Conservation (phyloP, 2,113 vertebrate species). For the Oryzias curvinotus region DNA sequence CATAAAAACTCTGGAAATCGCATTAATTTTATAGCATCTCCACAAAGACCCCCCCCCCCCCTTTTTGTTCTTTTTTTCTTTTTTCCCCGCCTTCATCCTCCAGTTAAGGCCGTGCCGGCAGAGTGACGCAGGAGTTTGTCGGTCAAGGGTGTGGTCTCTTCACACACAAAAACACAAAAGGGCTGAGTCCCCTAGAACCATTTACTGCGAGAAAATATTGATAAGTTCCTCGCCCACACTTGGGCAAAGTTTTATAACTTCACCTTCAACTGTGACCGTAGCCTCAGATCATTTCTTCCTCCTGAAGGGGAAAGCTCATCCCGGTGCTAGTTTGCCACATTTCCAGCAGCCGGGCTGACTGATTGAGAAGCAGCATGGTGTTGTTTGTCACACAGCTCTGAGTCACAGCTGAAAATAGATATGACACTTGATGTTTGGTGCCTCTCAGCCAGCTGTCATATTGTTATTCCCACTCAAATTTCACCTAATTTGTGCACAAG, state of each 20-base stretch:
- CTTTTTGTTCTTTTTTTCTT: conserved; percentile 44
- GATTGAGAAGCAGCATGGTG: conserved; percentile 67
- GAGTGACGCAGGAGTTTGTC: conserved; percentile 62
- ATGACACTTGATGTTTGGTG: conserved; percentile 72
- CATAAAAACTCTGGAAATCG: conserved; percentile 80
- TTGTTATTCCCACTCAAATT: conserved; percentile 75
- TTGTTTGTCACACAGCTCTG: conserved; percentile 71
- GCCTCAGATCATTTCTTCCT: conserved; percentile 49
- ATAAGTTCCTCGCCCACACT: conserved; percentile 22
- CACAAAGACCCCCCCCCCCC: conserved; percentile 39
- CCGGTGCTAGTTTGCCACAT: conserved; percentile 53
- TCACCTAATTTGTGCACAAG: conserved; percentile 75
- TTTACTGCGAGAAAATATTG: conserved; percentile 19
- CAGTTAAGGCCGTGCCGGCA: conserved; percentile 64
- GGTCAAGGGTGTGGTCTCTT: conserved; percentile 66
- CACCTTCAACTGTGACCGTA: conserved; percentile 46
- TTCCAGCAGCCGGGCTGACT: conserved; percentile 52
- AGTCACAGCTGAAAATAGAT: conserved; percentile 72
- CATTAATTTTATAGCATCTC: conserved; percentile 79
- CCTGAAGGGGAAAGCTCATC: conserved; percentile 39
- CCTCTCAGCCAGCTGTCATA: conserved; percentile 67
- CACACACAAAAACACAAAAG: conserved; percentile 56
- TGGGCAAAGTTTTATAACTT: conserved; percentile 30
- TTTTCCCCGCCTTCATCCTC: conserved; percentile 19
- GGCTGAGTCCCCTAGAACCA: conserved; percentile 38